A percentile compares a stretch with the other conserved stretches of the same genome.
These are phyloP conservation scores for Exocentrus adspersus DNA, from an alignment of 2,888 invertebrate species.

Conservation along the genomic window DNA sequence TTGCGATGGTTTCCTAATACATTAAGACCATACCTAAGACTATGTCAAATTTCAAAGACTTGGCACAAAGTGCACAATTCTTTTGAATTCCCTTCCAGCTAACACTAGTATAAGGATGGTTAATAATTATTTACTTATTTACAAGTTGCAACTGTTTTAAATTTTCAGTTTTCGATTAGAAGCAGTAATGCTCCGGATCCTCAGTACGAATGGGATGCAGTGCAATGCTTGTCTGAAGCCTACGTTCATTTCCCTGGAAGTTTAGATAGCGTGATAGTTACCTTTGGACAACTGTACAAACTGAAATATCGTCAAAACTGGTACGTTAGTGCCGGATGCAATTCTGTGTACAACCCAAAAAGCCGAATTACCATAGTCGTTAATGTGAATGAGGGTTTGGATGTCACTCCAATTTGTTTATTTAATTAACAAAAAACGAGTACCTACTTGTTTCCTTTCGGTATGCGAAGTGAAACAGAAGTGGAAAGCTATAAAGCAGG, in stretches of 20 bases:
- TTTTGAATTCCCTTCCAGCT: too few relatives aligned
- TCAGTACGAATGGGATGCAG: conserved; percentile 17
- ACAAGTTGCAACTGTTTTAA: not conserved
- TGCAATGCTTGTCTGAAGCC: conserved; percentile 9
- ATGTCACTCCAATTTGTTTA: not conserved
- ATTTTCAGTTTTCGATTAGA: conserved; percentile 10
- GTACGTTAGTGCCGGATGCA: conserved; percentile 8
- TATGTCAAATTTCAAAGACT: too few relatives aligned
- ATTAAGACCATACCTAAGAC: too few relatives aligned
- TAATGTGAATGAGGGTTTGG: not conserved
- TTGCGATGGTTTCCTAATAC: too few relatives aligned
- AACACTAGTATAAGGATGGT: too few relatives aligned
- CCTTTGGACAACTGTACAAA: not conserved
- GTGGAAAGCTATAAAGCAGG: too few relatives aligned
- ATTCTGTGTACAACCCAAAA: not conserved
- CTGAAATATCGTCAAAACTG: not conserved
- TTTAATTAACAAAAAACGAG: conserved; percentile 4
- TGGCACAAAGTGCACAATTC: too few relatives aligned
- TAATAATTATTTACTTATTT: too few relatives aligned
- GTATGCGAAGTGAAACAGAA: too few relatives aligned
- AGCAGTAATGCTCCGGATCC: conserved; percentile 4
- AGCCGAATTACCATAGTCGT: not conserved
- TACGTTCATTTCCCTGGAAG: not conserved
- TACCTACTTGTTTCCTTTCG: too few relatives aligned
- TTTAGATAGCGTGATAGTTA: not conserved